Evolutionary conservation across 2,888 invertebrate genomes (phyloP), one percentile per base, ranked within the genome.

Genomic region (Catocala sponsa): DNA sequence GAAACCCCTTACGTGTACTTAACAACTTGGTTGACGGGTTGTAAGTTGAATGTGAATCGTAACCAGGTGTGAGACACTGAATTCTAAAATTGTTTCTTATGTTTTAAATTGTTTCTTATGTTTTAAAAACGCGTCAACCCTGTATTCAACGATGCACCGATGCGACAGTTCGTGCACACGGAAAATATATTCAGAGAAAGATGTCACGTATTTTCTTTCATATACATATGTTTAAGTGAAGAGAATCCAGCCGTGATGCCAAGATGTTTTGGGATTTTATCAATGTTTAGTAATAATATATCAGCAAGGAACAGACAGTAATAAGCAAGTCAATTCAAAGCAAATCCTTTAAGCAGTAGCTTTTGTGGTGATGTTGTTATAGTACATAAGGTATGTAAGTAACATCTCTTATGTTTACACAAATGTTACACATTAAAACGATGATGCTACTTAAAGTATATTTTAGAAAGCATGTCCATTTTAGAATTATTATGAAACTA

Each of bases 151-250:
- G 59, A 59, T 56, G 62, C 56, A 13, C 60, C 59, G 68, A 64
- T 65, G 72, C 69, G 62, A 56, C 63, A 67, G 72, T 72, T 71
- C 63, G 64, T 57, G 74, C 69, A 58, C 66, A 58, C 62, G 63
- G 72, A 70, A 82, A 85, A 80, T 84, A 76, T 78, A 83, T 79
- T 79, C 68, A 67, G 75, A 72, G 76, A 74, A 69, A 77, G 71
- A 67, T 69, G 63, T 73, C 64, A 70, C 74, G 77, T 81, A 80
- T 80, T 78, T 82, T 72, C 59, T 75, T 79, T 79, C 74, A 72
- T 82, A 73, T n/a, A n/a, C n/a, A n/a, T 78, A 82, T 82, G 67
- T 82, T 79, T 78, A 74, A 82, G 70, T 69, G 55, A 74, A 69
- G 55, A 60, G 66, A 76, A 72, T 70, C 70, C 56, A 67, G 70